Evolutionary conservation across 2,888 invertebrate species (phyloP).

Genomic region (Villa cingulata): DNA sequence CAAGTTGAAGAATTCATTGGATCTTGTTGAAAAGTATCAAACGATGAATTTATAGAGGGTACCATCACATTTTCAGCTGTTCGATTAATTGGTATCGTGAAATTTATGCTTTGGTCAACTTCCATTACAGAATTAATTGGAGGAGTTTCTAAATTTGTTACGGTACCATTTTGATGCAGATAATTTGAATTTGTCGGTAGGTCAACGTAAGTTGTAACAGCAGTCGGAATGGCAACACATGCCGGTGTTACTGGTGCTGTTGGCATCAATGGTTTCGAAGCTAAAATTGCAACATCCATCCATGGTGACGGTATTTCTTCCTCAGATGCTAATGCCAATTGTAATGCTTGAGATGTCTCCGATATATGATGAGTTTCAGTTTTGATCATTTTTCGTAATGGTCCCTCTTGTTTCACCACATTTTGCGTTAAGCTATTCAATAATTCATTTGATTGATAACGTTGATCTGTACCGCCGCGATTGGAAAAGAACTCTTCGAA

Average conservation of each 20-base stretch:
- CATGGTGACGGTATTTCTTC: conserved; percentile 62
- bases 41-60: neutral
- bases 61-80: neutral
- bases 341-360: conserved; percentile 46
- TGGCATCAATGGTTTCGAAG: conserved; percentile 44
- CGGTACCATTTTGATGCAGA: neutral
- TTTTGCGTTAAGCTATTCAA: neutral
- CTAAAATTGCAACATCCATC: conserved; percentile 58
- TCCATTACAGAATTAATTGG: conserved; percentile 15
- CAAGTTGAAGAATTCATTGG: neutral
- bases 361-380: conserved; percentile 9
- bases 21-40: neutral
- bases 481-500: neutral
- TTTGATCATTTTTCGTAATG: neutral
- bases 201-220: conserved; percentile 33
- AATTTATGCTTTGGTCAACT: conserved; percentile 18
- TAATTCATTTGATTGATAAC: neutral
- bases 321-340: conserved; percentile 59
- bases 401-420: neutral
- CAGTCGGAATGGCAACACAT: conserved; percentile 32
- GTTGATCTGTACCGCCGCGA: neutral
- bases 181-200: conserved; percentile 20
- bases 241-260: conserved; percentile 44
- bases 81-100: conserved; percentile 4
- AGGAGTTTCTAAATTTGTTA: neutral